These are phyloP conservation scores for Petaurus breviceps DNA, from an alignment of 2,113 vertebrate genomes.

Conservation along the genomic window DNA sequence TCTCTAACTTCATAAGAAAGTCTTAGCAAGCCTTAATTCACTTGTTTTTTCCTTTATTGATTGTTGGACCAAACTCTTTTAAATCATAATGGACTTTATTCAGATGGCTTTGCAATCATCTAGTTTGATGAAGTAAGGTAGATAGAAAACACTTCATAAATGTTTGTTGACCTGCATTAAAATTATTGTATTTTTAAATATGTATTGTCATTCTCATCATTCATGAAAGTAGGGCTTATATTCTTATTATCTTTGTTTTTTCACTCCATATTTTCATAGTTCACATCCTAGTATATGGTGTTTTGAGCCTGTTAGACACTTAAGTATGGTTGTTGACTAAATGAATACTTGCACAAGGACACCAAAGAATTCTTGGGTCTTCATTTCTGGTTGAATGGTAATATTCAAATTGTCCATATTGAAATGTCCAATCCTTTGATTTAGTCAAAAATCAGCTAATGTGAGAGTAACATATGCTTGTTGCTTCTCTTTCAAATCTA, in stretches of 20 bases:
- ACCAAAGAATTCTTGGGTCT: rapidly evolving
- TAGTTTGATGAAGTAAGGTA: background rate
- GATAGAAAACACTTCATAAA: background rate
- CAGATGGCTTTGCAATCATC: background rate
- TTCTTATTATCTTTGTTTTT: background rate
- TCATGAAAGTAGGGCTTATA: background rate
- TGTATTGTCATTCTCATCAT: background rate
- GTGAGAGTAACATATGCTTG: conserved; percentile 13
- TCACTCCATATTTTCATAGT: background rate
- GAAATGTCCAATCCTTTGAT: background rate
- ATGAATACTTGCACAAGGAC: background rate
- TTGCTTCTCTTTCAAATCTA: conserved; percentile 72
- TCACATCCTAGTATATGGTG: background rate
- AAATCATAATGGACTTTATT: background rate
- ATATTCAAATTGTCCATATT: background rate
- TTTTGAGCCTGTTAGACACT: background rate
- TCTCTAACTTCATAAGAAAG: background rate
- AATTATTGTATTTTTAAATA: background rate
- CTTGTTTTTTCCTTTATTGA: background rate
- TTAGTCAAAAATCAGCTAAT: conserved; percentile 52
- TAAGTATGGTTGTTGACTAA: background rate
- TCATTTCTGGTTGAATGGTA: background rate
- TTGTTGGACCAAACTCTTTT: background rate
- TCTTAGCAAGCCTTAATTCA: background rate
- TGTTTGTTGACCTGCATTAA: background rate